Evolutionary conservation across 2,888 invertebrate species (phyloP).

Genomic region (Tetropium fuscum): DNA sequence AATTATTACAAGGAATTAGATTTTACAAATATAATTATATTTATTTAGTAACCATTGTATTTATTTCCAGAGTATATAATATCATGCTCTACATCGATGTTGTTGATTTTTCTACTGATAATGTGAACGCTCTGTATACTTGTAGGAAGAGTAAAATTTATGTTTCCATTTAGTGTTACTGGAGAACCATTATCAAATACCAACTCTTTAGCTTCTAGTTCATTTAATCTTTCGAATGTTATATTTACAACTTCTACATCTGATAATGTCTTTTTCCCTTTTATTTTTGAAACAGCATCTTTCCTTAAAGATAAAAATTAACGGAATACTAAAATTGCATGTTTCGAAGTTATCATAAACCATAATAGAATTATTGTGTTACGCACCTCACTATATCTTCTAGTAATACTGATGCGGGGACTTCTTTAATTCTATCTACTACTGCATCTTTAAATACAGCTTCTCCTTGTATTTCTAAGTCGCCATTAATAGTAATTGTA

Average conservation of each 20-base stretch:
- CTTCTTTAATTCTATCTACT: slow-evolving; percentile 56
- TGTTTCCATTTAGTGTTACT: slow-evolving; percentile 51
- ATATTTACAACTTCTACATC: slow-evolving; percentile 53
- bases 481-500: slow-evolving; percentile 58
- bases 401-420: slow-evolving; percentile 53
- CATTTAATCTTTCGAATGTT: slow-evolving; percentile 55
- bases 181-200: slow-evolving; percentile 42
- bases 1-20: background rate
- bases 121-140: slow-evolving; percentile 42
- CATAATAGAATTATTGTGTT: slow-evolving; percentile 27
- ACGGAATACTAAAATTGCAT: background rate
- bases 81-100: slow-evolving; percentile 45
- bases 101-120: slow-evolving; percentile 43
- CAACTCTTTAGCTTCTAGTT: slow-evolving; percentile 48
- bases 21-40: background rate
- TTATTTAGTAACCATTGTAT: slow-evolving; percentile 37
- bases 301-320: slow-evolving; percentile 45
- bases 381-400: slow-evolving; percentile 55
- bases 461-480: slow-evolving; percentile 55
- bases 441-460: slow-evolving; percentile 52
- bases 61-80: slow-evolving; percentile 41
- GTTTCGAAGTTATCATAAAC: background rate
- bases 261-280: slow-evolving; percentile 56
- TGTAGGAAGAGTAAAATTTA: slow-evolving; percentile 50
- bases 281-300: slow-evolving; percentile 44